Evolutionary conservation across 1,140 invertebrate genomes (phyloP).

Genomic region (Drosophila rufa): DNA sequence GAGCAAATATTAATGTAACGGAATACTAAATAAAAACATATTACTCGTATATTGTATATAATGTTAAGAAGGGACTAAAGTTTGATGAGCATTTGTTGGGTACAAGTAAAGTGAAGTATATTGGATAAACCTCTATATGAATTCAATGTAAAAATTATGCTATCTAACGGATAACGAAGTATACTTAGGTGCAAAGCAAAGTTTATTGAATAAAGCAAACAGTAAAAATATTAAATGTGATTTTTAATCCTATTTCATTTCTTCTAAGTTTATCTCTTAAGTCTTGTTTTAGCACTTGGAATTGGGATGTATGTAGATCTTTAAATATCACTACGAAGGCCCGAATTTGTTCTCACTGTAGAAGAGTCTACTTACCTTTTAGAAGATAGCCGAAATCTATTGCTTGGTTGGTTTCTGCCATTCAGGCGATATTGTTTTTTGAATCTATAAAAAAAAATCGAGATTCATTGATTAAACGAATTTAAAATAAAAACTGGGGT

Average conservation of each 20-base stretch:
- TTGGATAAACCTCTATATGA: conserved; percentile 16
- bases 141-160: conserved; percentile 33
- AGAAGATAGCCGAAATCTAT: too few species aligned
- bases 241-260: not conserved
- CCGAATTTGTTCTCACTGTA: not conserved
- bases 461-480: too few species aligned
- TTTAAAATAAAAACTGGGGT: not conserved
- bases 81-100: conserved; percentile 75
- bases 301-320: too few species aligned
- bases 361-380: too few species aligned
- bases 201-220: conserved; percentile 62
- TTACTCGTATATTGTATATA: conserved; percentile 68
- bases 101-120: conserved; percentile 58
- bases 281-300: too few species aligned
- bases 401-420: too few species aligned
- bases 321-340: not conserved
- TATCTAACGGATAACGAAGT: conserved; percentile 18
- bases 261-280: not conserved
- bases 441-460: too few species aligned
- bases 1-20: conserved; percentile 45
- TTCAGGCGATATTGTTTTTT: too few species aligned
- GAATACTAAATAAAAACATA: conserved; percentile 41
- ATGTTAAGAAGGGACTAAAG: conserved; percentile 42
- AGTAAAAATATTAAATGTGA: conserved; percentile 10
- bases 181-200: conserved; percentile 55